Base-by-base conservation (phyloP, 2,113 vertebrate genomes). In the Manacus vitellinus region DNA sequence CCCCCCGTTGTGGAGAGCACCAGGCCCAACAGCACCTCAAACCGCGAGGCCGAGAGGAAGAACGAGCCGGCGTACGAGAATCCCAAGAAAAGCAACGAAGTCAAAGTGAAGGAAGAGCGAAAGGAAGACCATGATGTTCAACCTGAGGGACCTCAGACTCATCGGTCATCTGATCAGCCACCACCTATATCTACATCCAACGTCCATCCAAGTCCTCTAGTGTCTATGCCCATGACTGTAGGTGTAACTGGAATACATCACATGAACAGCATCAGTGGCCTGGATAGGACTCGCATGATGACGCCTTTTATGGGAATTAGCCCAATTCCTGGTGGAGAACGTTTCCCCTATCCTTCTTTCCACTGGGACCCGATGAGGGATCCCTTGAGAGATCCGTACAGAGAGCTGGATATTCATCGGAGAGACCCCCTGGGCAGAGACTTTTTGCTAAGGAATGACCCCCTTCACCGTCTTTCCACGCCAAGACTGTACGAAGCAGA, bases 341-440 rank as follows among this genome's bases (percentile, higher is more conserved):
- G 99, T 71, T 99, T 99, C 84, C 99, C 99, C 4, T 99, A 99
- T 93, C 99, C 99, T 14, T 98, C 99, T 79, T 99, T 99, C 97
- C 99, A 99, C 96, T 99, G 99, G 99, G 99, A 99, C 98, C 99
- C 99, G 21, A 99, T 99, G 97, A 97, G 99, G 94, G 98, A 99
- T 96, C 98, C 98, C 8, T 70, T 99, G 90, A 96, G 98, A 97
- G 99, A 99, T 90, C 99, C 99, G 6, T 99, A 99, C 98, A 97
- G 99, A 92, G 99, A 99, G 56, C 98, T 99, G 52, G 99, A 99
- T 95, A 98, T 99, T 80, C 99, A 99, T 94, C 97, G 98, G 77
- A 94, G 98, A 89, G 98, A 98, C 90, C 98, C 98, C 24, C 89
- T 98, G 96, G 98, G 97, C 94, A 98, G 98, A 96, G 99, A 99